Base-by-base conservation (phyloP, 2,888 invertebrate species). In the Catocala nupta region DNA sequence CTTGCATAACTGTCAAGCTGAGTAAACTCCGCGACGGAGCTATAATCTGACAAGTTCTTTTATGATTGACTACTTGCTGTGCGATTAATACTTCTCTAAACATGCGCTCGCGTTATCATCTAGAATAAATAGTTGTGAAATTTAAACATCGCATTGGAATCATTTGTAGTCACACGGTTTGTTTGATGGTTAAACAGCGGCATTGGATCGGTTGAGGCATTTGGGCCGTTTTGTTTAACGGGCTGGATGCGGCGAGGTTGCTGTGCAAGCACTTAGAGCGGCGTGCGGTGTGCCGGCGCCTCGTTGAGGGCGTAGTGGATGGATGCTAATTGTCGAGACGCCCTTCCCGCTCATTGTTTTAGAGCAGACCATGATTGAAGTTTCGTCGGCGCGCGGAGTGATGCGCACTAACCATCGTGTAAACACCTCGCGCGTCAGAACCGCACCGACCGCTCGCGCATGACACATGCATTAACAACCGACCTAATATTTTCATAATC, bases 401-500 rank as follows among this genome's bases (percentile, higher is more conserved):
- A 88, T 86, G 85, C 84, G 80, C 86, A 88, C 94, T 94, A 93
- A 94, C 92, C 91, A 88, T 79, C 81, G 78, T 82, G 85, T 82
- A 93, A 93, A 94, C 88, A 94, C 78, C 73, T 82, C 81, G 72
- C 83, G 80, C 87, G 83, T 88, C 86, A 85, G 89, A 87, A 81
- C 85, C 79, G 71, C 76, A 75, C 82, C 82, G 83, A 79, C 86
- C 86, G 88, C 87, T 81, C 78, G 90, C 84, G 92, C 93, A 93
- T 93, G 94, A 93, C 92, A 93, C 93, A 92, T 91, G 90, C 92
- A 93, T 94, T 93, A 94, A 93, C 94, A 89, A 78, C 88, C 88
- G 85, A 90, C 92, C 93, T 93, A 93, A 94, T 93, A 93, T 93
- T 93, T 93, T 93, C 93, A 93, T 93, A 93, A 94, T 93, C 93